Conservation (phyloP, 2,797 vertebrate genomes). For the Bufotes viridis region DNA sequence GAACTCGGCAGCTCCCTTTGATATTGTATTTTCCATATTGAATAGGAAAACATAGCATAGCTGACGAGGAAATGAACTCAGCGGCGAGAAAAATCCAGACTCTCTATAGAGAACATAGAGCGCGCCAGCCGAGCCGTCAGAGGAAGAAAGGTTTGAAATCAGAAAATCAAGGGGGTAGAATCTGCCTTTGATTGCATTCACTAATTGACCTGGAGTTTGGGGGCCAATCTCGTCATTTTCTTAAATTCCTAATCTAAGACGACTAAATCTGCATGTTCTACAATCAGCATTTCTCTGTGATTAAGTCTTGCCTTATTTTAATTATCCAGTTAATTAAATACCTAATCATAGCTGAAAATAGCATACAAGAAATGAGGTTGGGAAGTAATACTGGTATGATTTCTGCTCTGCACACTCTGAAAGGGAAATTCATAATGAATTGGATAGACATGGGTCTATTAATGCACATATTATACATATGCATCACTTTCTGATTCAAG, state of each 20-base stretch:
- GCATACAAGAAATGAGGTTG: slow-evolving; percentile 1
- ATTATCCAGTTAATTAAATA: slow-evolving; percentile 54
- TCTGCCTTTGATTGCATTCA: neutral
- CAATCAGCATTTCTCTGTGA: slow-evolving; percentile 57
- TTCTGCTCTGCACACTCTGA: neutral
- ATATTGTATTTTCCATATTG: slow-evolving; percentile 59
- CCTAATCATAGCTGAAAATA: slow-evolving; percentile 38
- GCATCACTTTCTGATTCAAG: neutral
- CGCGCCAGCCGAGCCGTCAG: neutral
- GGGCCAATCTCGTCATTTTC: slow-evolving; percentile 23
- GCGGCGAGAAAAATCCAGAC: slow-evolving; percentile 62
- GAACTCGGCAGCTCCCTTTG: slow-evolving; percentile 49
- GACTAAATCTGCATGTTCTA: slow-evolving; percentile 50
- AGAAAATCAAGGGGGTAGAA: slow-evolving; percentile 36
- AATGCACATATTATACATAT: neutral
- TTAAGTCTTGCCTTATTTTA: slow-evolving; percentile 46
- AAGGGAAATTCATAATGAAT: neutral
- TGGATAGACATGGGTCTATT: neutral
- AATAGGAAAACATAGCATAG: slow-evolving; percentile 61
- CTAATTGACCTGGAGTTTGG: neutral
- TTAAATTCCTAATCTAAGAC: slow-evolving; percentile 28
- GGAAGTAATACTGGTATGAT: slow-evolving; percentile 2
- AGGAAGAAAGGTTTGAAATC: slow-evolving; percentile 57
- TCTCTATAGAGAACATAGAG: slow-evolving; percentile 63
- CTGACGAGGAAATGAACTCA: slow-evolving; percentile 61